Conservation (phyloP, 2,888 invertebrate species). For the Diaphora mendica region DNA sequence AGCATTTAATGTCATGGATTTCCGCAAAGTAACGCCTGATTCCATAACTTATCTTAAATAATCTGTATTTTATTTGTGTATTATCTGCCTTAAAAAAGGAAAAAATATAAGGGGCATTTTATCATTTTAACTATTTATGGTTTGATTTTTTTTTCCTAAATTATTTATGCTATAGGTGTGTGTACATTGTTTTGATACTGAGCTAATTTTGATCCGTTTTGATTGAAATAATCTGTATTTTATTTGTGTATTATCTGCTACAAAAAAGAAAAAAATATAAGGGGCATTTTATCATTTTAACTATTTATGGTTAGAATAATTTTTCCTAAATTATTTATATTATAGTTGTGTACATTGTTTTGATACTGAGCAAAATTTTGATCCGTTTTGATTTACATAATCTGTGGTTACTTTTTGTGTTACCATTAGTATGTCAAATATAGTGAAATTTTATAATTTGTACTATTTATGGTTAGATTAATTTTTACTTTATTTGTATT, state of each 20-base stretch:
- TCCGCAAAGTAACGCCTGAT: no score
- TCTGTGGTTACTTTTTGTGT: no score
- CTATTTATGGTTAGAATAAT: background rate
- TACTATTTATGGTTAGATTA: no score
- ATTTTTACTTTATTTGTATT: background rate
- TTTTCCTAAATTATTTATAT: conserved; percentile 10
- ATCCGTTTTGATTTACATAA: no score
- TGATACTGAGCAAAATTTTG: background rate
- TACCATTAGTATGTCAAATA: no score
- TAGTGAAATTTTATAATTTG: no score
- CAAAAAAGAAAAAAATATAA: background rate
- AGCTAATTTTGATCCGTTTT: background rate
- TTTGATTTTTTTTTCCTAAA: background rate
- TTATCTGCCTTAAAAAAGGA: background rate
- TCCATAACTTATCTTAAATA: no score
- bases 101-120: background rate
- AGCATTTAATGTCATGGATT: no score
- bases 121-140: conserved; percentile 3
- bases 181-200: conserved; percentile 4
- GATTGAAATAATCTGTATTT: background rate
- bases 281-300: background rate
- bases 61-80: background rate
- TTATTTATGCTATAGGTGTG: conserved; percentile 8
- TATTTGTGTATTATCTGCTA: background rate
- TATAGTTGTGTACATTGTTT: conserved; percentile 7